Conservation (phyloP, 2,113 vertebrate genomes). For the Trichechus manatus region DNA sequence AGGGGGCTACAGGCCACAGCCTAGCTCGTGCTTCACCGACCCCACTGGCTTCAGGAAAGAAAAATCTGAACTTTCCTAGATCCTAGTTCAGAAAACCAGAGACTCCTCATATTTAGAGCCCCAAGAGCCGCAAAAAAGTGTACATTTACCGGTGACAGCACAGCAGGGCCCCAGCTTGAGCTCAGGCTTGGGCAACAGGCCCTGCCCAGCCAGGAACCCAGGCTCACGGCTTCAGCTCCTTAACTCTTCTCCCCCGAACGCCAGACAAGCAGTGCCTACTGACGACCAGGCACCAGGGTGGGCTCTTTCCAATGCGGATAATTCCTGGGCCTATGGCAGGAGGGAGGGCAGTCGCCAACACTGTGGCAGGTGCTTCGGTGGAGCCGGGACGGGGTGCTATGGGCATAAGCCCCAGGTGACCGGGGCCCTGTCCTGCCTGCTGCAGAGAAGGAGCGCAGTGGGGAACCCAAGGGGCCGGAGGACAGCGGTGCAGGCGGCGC, state of each 20-base stretch:
- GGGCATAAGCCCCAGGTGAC: constrained; percentile 48
- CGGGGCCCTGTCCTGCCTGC: constrained; percentile 32
- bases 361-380: constrained; percentile 61
- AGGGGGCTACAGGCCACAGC: neutral
- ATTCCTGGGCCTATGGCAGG: constrained; percentile 7
- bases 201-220: neutral
- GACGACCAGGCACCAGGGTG: neutral
- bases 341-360: neutral
- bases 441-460: constrained; percentile 94
- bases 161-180: neutral
- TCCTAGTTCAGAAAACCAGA: constrained; percentile 47
- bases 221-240: neutral
- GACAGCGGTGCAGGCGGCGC: constrained; percentile 89
- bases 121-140: neutral
- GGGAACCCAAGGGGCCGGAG: constrained; percentile 93
- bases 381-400: constrained; percentile 70
- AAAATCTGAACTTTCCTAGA: neutral
- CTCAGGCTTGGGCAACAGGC: neutral
- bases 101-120: constrained; percentile 25
- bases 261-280: neutral
- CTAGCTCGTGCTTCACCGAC: neutral
- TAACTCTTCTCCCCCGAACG: neutral
- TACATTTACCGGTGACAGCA: neutral
- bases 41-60: neutral
- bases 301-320: neutral